phyloP scores from a whole-genome alignment of 2,888 invertebrate species.

The Endomychus coccineus region DNA sequence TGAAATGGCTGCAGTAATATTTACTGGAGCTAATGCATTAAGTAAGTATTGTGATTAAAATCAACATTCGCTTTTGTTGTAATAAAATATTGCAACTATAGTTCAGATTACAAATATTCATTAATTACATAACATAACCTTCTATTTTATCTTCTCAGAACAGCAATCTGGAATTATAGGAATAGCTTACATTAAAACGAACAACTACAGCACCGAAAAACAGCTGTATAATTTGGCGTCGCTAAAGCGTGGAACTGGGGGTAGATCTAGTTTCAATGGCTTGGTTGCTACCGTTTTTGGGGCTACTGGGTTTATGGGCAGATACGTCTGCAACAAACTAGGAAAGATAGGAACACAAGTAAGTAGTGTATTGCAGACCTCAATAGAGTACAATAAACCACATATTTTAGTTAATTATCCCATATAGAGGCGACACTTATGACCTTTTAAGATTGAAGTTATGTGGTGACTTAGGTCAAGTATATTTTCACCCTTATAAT shows the following conservation, averaged over 20 bases:
- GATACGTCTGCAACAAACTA: conserved; percentile 79
- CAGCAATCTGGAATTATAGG: conserved; percentile 35
- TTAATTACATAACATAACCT: conserved; percentile 30
- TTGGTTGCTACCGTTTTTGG: conserved; percentile 98
- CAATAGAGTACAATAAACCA: too few species aligned
- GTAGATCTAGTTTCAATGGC: conserved; percentile 94
- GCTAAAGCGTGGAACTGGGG: conserved; percentile 79
- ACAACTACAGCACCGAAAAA: conserved; percentile 50
- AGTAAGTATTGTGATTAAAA: conserved; percentile 27
- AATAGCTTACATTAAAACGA: conserved; percentile 33
- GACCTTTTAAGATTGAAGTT: conserved; percentile 72
- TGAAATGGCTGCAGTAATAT: conserved; percentile 36
- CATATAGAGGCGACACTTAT: conserved; percentile 84
- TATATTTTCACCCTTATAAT: conserved; percentile 80
- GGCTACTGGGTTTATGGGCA: conserved; percentile 81
- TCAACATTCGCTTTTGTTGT: not conserved
- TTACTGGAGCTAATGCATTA: conserved; percentile 32
- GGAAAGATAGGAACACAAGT: conserved; percentile 83
- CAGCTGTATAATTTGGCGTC: conserved; percentile 55
- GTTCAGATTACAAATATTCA: not conserved
- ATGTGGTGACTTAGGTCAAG: conserved; percentile 91
- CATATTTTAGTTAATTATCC: conserved; percentile 81
- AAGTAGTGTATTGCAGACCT: too few species aligned
- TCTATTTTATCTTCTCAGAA: conserved; percentile 26
- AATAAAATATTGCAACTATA: not conserved